These are phyloP conservation scores for Tetheella fluctuosa DNA, from an alignment of 2,888 invertebrate species.

Conservation along the genomic window DNA sequence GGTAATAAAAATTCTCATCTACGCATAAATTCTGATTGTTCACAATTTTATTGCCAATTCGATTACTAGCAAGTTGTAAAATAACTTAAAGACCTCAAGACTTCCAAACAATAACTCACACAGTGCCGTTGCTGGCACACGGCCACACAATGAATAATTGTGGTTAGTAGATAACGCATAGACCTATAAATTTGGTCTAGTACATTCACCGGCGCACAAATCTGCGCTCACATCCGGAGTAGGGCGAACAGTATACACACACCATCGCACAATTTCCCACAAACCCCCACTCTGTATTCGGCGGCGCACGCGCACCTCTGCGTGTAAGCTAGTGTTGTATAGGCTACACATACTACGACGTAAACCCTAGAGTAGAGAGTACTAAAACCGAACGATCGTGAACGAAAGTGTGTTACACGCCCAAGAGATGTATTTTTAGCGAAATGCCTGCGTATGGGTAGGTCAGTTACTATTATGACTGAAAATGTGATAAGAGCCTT, in stretches of 20 bases:
- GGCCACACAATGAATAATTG: constrained; percentile 52
- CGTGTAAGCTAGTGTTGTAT: constrained; percentile 26
- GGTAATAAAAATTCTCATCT: constrained; percentile 62
- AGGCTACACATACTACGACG: constrained; percentile 41
- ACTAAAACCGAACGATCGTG: constrained; percentile 56
- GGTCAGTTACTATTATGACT: constrained; percentile 79
- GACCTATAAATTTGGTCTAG: constrained; percentile 77
- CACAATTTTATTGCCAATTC: constrained; percentile 72
- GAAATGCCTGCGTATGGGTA: constrained; percentile 70
- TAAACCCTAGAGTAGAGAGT: constrained; percentile 49
- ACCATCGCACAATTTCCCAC: constrained; percentile 58
- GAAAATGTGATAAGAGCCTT: constrained; percentile 59
- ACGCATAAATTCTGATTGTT: constrained; percentile 71
- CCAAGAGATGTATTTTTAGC: constrained; percentile 70
- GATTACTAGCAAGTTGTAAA: constrained; percentile 69
- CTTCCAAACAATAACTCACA: constrained; percentile 58
- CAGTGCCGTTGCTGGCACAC: constrained; percentile 45
- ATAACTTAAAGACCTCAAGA: constrained; percentile 68
- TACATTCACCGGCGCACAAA: constrained; percentile 74
- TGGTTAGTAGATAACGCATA: constrained; percentile 60
- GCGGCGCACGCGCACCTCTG: constrained; percentile 39
- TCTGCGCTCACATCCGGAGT: constrained; percentile 81
- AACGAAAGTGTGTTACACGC: constrained; percentile 67
- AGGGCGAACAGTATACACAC: constrained; percentile 59
- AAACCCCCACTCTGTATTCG: constrained; percentile 49